Conservation (phyloP, 2,797 vertebrate species). For the Myotis vivesi region DNA sequence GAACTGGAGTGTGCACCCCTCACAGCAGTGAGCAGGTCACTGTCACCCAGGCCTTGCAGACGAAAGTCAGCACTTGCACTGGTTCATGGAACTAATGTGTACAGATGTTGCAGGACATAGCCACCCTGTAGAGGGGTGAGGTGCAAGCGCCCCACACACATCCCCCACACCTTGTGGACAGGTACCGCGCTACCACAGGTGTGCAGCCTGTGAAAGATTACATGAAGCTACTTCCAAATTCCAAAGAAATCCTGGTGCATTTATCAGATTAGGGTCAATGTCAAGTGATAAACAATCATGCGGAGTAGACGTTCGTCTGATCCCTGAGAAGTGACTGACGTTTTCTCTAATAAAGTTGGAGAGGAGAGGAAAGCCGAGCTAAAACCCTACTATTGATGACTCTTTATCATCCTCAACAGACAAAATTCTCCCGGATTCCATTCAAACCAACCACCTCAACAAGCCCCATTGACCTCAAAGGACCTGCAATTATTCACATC, state of each 20-base stretch:
- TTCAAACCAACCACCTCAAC: background rate
- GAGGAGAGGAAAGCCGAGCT: too few species aligned
- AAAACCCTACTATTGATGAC: fast-evolving
- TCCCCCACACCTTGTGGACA: too few species aligned
- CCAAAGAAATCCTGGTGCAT: background rate
- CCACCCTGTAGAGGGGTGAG: background rate
- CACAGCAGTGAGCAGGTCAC: fast-evolving
- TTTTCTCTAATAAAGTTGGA: background rate
- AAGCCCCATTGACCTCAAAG: background rate
- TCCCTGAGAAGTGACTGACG: background rate
- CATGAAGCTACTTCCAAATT: background rate
- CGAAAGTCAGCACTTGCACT: background rate
- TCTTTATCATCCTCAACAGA: fast-evolving
- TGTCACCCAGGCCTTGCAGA: fast-evolving
- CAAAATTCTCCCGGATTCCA: fast-evolving
- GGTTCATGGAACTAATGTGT: background rate
- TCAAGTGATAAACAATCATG: background rate
- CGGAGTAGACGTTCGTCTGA: fast-evolving
- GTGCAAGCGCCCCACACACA: fast-evolving
- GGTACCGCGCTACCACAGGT: background rate
- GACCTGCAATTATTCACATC: too few species aligned
- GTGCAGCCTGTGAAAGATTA: background rate
- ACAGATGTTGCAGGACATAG: background rate
- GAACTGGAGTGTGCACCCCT: fast-evolving
- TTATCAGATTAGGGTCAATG: background rate